A percentile compares a stretch with the other conserved stretches of the same genome.
phyloP scores from a whole-genome alignment of 2,113 vertebrate genomes.

The Dolichallabes microphthalmus region DNA sequence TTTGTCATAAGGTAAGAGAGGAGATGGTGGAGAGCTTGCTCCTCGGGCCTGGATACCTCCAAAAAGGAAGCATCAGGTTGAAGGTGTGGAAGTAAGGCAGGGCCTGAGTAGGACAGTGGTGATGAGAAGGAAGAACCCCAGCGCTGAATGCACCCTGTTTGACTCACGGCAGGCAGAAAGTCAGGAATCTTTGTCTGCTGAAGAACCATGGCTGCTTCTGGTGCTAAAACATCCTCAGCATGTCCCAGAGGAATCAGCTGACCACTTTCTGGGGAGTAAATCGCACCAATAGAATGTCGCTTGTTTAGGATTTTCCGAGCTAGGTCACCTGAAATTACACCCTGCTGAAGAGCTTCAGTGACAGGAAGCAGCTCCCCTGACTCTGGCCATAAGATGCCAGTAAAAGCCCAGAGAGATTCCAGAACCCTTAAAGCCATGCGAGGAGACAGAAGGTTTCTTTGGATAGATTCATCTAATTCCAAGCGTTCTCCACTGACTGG shows the following conservation, averaged over 20 bases:
- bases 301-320: conserved; percentile 74
- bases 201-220: conserved; percentile 68
- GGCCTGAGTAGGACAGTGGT: conserved; percentile 54
- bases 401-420: conserved; percentile 82
- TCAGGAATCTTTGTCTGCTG: conserved; percentile 77
- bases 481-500: conserved; percentile 74
- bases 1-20: conserved; percentile 83
- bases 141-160: conserved; percentile 63
- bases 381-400: conserved; percentile 86
- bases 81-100: conserved; percentile 45
- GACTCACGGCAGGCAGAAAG: conserved; percentile 68
- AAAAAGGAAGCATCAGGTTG: conserved; percentile 50
- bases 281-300: conserved; percentile 73
- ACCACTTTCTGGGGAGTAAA: conserved; percentile 79
- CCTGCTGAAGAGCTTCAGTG: conserved; percentile 82
- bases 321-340: conserved; percentile 78
- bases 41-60: conserved; percentile 47
- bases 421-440: conserved; percentile 78
- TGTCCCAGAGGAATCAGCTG: conserved; percentile 77
- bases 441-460: conserved; percentile 76
- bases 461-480: conserved; percentile 80
- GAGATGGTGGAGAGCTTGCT: conserved; percentile 66
- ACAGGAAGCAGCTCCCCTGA: conserved; percentile 81
- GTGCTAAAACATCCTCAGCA: conserved; percentile 72
- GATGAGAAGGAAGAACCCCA: conserved; percentile 62